Percentiles rank a stretch among this genome's conserved stretches.
phyloP scores from a whole-genome alignment of 1,140 invertebrate genomes.

The Centruroides vittatus region DNA sequence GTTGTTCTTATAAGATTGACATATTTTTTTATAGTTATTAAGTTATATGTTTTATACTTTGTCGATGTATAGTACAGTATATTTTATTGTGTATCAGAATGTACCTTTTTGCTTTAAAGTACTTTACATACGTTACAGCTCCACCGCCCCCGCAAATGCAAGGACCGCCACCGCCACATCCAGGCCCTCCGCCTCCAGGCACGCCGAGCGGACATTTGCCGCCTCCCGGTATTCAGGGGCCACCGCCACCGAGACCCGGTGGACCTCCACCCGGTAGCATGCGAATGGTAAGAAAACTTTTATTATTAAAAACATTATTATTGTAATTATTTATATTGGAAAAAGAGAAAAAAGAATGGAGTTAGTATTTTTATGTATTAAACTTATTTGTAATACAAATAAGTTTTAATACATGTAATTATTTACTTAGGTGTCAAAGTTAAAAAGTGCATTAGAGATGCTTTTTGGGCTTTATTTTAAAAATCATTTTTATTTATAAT shows the following conservation, averaged over 20 bases:
- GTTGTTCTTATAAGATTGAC: too few species aligned
- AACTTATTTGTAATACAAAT: too few species aligned
- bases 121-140: background rate
- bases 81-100: too few species aligned
- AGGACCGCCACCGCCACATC: slow-evolving; percentile 7
- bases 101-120: background rate
- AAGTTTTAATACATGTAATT: too few species aligned
- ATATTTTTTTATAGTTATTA: background rate
- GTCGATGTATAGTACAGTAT: too few species aligned
- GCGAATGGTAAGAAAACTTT: background rate
- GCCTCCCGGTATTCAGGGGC: slow-evolving; percentile 28
- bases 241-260: slow-evolving; percentile 43
- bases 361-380: background rate
- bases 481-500: too few species aligned
- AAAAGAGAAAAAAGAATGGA: background rate
- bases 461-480: too few species aligned
- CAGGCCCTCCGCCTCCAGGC: slow-evolving; percentile 34
- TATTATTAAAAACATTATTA: background rate
- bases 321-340: background rate
- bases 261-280: slow-evolving; percentile 37
- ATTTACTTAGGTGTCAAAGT: too few species aligned
- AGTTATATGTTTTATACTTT: too few species aligned
- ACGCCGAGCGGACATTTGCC: slow-evolving; percentile 44
- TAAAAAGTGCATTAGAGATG: too few species aligned
- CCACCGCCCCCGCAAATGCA: slow-evolving; percentile 8